A percentile compares a stretch with the other conserved stretches of the same genome.
Evolutionary conservation across 23 tunicate genomes (phyloP).

Genomic region (Halocynthia aurantium): DNA sequence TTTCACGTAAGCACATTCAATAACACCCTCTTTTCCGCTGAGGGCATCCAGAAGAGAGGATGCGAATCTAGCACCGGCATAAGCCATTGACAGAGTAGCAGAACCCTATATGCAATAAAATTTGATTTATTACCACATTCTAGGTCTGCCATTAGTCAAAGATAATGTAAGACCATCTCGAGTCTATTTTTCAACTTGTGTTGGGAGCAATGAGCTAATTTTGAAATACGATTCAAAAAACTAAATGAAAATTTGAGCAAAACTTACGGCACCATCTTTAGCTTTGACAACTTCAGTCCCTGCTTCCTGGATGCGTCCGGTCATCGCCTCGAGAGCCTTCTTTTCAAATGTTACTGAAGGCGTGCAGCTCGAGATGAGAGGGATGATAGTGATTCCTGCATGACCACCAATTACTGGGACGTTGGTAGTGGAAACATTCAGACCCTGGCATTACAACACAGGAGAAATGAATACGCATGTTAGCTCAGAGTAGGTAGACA

Average conservation of each 20-base stretch:
- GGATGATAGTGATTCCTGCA: slow-evolving; percentile 98
- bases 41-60: slow-evolving; percentile 66
- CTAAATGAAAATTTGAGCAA: too few species aligned
- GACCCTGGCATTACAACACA: slow-evolving; percentile 18
- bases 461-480: too few species aligned
- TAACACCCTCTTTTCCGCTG: slow-evolving; percentile 63
- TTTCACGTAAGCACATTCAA: slow-evolving; percentile 81
- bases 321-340: slow-evolving; percentile 57
- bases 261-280: slow-evolving; percentile 63
- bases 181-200: neutral
- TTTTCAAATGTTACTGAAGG: slow-evolving; percentile 49
- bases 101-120: slow-evolving; percentile 30
- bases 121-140: neutral
- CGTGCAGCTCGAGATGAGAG: slow-evolving; percentile 60
- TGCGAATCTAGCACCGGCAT: slow-evolving; percentile 93
- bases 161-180: neutral
- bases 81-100: slow-evolving; percentile 96
- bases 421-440: slow-evolving; percentile 68
- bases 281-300: slow-evolving; percentile 99
- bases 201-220: neutral
- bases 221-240: neutral
- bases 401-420: slow-evolving; percentile 99
- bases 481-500: too few species aligned
- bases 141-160: neutral
- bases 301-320: slow-evolving; percentile 91